A percentile compares a stretch with the other conserved stretches of the same genome.
phyloP scores from a whole-genome alignment of 2,888 invertebrate species.

The Polymixis lichenea region DNA sequence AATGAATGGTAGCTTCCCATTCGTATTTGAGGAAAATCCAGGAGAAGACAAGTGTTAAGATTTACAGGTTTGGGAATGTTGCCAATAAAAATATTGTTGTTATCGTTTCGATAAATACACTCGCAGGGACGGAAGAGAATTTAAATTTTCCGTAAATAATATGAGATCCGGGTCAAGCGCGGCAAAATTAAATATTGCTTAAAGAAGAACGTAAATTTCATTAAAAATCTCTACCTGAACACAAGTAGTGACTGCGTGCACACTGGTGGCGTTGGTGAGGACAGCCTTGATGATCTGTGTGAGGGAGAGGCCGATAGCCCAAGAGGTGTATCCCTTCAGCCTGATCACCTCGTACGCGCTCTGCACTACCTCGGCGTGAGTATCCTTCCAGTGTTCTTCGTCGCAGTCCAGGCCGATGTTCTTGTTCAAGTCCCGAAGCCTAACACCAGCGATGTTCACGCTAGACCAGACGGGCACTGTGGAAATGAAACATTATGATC shows the following conservation, averaged over 20 bases:
- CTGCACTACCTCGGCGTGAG: slow-evolving; percentile 95
- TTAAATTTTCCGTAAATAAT: not conserved
- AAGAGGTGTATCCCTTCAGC: slow-evolving; percentile 97
- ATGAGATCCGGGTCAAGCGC: not conserved
- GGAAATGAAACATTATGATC: slow-evolving; percentile 38
- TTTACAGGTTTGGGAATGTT: slow-evolving; percentile 8
- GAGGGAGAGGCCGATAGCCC: slow-evolving; percentile 96
- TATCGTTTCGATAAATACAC: not conserved
- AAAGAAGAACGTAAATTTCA: not conserved
- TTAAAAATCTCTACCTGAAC: slow-evolving; percentile 90
- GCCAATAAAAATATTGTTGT: slow-evolving; percentile 3
- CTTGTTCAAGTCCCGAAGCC: slow-evolving; percentile 94
- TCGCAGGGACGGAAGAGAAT: not conserved
- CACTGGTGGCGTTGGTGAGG: slow-evolving; percentile 93
- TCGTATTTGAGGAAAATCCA: slow-evolving; percentile 6
- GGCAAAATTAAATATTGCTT: not conserved
- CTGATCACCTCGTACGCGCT: slow-evolving; percentile 97
- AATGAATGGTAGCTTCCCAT: not conserved
- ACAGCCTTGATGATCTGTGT: slow-evolving; percentile 93
- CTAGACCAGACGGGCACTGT: slow-evolving; percentile 98
- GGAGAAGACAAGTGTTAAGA: not conserved
- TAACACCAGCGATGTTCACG: slow-evolving; percentile 97
- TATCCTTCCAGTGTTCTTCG: slow-evolving; percentile 94
- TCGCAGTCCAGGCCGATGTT: slow-evolving; percentile 93
- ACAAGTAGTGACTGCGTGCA: slow-evolving; percentile 95